phyloP scores from a whole-genome alignment of 2,888 invertebrate genomes.

The Temnothorax unifasciatus region DNA sequence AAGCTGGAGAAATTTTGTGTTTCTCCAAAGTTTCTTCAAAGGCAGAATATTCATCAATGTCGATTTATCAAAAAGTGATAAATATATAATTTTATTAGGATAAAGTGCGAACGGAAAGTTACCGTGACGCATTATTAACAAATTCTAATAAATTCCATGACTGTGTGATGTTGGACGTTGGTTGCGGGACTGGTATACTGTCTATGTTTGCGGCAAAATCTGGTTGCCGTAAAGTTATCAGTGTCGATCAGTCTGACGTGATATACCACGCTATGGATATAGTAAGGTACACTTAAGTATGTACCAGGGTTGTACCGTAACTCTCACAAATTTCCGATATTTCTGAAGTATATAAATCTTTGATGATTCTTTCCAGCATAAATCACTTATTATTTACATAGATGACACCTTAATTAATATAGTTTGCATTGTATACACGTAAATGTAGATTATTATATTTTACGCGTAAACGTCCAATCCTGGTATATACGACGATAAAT shows the following conservation, averaged over 20 bases:
- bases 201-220: constrained; percentile 99
- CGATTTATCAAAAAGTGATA: neutral
- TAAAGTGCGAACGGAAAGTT: constrained; percentile 94
- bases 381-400: no score
- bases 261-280: constrained; percentile 98
- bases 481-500: neutral
- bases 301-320: no score
- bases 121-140: constrained; percentile 93
- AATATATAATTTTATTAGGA: constrained; percentile 87
- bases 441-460: no score
- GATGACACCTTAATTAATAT: no score
- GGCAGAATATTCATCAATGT: constrained; percentile 35
- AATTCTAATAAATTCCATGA: constrained; percentile 91
- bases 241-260: constrained; percentile 98
- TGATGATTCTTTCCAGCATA: no score
- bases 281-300: constrained; percentile 88
- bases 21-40: neutral
- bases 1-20: neutral
- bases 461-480: no score
- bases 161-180: constrained; percentile 97
- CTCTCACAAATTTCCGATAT: no score
- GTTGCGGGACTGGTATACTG: constrained; percentile 98
- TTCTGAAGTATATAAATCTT: no score
- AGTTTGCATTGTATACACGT: no score
- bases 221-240: constrained; percentile 96